phyloP scores from a whole-genome alignment of 2,113 vertebrate genomes.

The Cololabis saira region DNA sequence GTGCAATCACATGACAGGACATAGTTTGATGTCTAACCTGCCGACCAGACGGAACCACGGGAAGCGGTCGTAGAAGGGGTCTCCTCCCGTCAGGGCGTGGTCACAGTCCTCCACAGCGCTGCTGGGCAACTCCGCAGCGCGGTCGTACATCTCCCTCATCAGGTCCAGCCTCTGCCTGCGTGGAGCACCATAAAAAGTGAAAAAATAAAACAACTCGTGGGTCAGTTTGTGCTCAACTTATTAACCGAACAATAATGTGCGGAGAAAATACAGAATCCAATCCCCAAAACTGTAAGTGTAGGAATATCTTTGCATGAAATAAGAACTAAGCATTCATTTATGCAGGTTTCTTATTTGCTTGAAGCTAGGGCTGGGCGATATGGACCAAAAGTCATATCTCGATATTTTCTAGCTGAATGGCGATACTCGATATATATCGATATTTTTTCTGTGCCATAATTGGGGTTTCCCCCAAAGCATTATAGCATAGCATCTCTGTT shows the following conservation, averaged over 20 bases:
- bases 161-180: constrained; percentile 93
- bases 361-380: too few species aligned
- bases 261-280: too few species aligned
- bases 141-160: constrained; percentile 99
- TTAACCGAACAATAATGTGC: too few species aligned
- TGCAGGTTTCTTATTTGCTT: too few species aligned
- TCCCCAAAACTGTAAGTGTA: not conserved
- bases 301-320: not conserved
- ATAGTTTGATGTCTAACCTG: constrained; percentile 82
- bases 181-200: not conserved
- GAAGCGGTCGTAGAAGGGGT: constrained; percentile 98
- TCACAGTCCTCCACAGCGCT: constrained; percentile 93
- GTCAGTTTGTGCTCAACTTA: not conserved
- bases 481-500: too few species aligned
- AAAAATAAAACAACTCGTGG: not conserved
- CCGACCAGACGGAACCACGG: constrained; percentile 99
- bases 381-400: too few species aligned
- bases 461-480: too few species aligned
- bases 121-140: constrained; percentile 95
- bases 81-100: constrained; percentile 92
- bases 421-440: too few species aligned
- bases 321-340: not conserved
- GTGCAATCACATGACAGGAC: not conserved
- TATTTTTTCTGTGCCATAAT: too few species aligned
- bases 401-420: too few species aligned